Evolutionary conservation across 2,113 vertebrate genomes (phyloP).

Genomic region (Chionis minor): DNA sequence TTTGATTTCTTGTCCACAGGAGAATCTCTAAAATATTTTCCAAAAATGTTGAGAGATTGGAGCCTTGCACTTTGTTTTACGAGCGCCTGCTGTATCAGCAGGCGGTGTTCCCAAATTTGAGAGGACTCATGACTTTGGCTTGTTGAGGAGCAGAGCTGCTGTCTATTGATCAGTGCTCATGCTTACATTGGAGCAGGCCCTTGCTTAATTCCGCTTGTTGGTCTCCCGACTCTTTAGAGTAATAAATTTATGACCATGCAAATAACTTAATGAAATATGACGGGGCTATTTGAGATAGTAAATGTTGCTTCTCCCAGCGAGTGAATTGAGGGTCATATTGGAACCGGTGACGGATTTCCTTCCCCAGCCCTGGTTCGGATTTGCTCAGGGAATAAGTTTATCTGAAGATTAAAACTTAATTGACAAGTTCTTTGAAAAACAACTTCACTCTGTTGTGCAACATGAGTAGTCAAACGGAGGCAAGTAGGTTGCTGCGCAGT

Average conservation of each 20-base stretch:
- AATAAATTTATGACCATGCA: neutral
- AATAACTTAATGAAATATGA: neutral
- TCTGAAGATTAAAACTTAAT: neutral
- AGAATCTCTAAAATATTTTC: neutral
- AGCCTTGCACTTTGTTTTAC: neutral
- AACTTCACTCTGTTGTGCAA: slow-evolving; percentile 19
- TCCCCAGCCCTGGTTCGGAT: neutral
- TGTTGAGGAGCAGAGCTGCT: neutral
- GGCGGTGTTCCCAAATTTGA: neutral
- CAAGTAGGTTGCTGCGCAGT: slow-evolving; percentile 60
- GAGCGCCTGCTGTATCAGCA: neutral
- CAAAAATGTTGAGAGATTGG: fast-evolving
- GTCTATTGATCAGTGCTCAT: neutral
- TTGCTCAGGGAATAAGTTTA: neutral
- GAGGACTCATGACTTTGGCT: neutral
- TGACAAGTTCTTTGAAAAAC: neutral
- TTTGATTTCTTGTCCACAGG: neutral
- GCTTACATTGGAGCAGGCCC: neutral
- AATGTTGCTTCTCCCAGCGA: neutral
- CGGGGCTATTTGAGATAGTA: neutral
- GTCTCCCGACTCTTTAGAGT: neutral
- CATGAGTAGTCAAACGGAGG: neutral
- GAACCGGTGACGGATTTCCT: neutral
- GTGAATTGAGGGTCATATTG: neutral
- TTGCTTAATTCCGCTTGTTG: neutral